Percentiles rank a stretch among this genome's conserved stretches.
phyloP scores from a whole-genome alignment of 2,797 vertebrate genomes.

The Hafferia zeledoni region DNA sequence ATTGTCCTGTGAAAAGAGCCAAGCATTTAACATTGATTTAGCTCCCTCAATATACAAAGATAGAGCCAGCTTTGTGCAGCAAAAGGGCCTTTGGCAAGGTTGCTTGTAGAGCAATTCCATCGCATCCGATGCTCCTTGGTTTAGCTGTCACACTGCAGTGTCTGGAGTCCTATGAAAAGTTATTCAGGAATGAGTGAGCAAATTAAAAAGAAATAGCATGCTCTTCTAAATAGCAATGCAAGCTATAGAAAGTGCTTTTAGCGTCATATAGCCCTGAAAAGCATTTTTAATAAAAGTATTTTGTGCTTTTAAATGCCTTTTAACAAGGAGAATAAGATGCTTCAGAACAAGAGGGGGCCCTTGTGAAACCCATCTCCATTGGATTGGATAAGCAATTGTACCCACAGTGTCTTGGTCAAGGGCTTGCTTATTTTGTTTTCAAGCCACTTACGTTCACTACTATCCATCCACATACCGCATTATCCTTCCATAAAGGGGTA shows the following conservation, averaged over 20 bases:
- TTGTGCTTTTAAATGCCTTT: slow-evolving; percentile 71
- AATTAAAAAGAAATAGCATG: slow-evolving; percentile 81
- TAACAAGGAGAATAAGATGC: slow-evolving; percentile 57
- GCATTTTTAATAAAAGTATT: slow-evolving; percentile 69
- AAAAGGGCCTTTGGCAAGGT: slow-evolving; percentile 99
- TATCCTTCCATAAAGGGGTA: not conserved
- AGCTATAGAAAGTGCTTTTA: slow-evolving; percentile 66
- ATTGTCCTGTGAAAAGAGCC: slow-evolving; percentile 99
- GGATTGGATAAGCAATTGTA: slow-evolving; percentile 26
- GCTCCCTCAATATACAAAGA: slow-evolving; percentile 91
- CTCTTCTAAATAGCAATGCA: slow-evolving; percentile 74
- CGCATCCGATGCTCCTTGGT: slow-evolving; percentile 82
- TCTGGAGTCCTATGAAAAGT: slow-evolving; percentile 85
- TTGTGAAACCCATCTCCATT: slow-evolving; percentile 48
- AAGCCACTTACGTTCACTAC: not conserved
- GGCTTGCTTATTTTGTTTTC: slow-evolving; percentile 32
- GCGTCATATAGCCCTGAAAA: slow-evolving; percentile 71
- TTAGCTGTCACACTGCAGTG: slow-evolving; percentile 82
- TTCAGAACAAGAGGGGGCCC: slow-evolving; percentile 25
- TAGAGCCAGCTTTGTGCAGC: slow-evolving; percentile 95
- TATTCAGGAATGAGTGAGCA: slow-evolving; percentile 85
- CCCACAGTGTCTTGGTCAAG: not conserved
- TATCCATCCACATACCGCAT: not conserved
- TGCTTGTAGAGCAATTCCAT: slow-evolving; percentile 90
- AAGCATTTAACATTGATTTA: slow-evolving; percentile 99